A percentile compares a stretch with the other conserved stretches of the same genome.
phyloP scores from a whole-genome alignment of 30 jellyfish, hydroid and myxozoan genomes.

The Mastigias papua region DNA sequence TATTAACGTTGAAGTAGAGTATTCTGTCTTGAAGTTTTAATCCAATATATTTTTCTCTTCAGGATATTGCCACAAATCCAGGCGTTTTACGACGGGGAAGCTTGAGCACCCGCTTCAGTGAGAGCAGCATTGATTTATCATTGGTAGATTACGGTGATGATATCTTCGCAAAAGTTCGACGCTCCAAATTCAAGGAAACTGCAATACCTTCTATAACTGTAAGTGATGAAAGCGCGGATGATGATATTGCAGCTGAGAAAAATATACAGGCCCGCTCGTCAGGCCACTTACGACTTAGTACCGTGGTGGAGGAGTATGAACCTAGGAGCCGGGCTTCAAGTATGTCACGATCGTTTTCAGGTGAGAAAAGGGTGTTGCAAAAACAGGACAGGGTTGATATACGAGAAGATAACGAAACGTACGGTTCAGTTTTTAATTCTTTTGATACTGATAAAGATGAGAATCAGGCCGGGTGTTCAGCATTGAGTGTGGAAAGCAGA shows the following conservation, averaged over 20 bases:
- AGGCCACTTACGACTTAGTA: slow-evolving; percentile 56
- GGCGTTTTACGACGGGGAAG: neutral
- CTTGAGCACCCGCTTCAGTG: slow-evolving; percentile 50
- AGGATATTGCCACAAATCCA: neutral
- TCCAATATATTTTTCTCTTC: too few relatives aligned
- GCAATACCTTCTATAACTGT: slow-evolving; percentile 67
- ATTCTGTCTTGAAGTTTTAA: too few relatives aligned
- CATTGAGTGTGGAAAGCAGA: neutral
- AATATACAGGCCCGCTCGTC: slow-evolving; percentile 30
- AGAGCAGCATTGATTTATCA: slow-evolving; percentile 75
- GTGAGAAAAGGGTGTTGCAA: slow-evolving; percentile 26
- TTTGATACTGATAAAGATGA: neutral
- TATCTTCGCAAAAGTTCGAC: slow-evolving; percentile 28
- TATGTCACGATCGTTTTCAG: slow-evolving; percentile 31
- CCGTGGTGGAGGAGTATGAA: slow-evolving; percentile 75
- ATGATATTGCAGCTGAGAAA: slow-evolving; percentile 27
- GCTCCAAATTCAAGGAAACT: slow-evolving; percentile 28
- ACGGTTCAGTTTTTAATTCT: slow-evolving; percentile 8
- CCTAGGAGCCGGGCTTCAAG: slow-evolving; percentile 69
- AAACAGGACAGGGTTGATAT: slow-evolving; percentile 53
- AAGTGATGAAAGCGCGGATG: slow-evolving; percentile 25
- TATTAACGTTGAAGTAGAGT: too few relatives aligned
- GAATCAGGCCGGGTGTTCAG: neutral
- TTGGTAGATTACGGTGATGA: slow-evolving; percentile 47
- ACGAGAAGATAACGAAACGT: neutral